Evolutionary conservation across 2,888 invertebrate genomes (phyloP), one percentile per base, ranked within the genome.

Genomic region (Leistus spinibarbis): DNA sequence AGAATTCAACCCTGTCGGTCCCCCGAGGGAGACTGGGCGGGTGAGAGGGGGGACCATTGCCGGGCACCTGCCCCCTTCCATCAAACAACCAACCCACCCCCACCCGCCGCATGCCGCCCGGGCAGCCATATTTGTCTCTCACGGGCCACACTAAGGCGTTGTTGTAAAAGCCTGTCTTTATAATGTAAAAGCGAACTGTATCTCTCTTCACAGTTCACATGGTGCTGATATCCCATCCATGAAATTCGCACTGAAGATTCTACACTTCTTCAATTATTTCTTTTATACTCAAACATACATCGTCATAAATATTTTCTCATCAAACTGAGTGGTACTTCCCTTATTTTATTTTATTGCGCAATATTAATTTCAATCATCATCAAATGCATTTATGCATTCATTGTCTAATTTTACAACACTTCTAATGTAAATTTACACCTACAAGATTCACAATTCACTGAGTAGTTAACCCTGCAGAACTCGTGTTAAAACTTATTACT

Each of bases 1-100:
- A 64, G 71, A 64, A 71, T 71, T 65, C 71, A 71, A 71, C 71
- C 71, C 71, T 65, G 65, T 68, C 23, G 16, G 22, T 23, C 16
- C 27, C 10, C 27, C 40, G 13, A 40, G 40, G 40, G 40, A 0
- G 40, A 40, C 40, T 40, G 40, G 40, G 17, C n/a, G 68, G 57
- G 67, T 66, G 60, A 16, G 60, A 16, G 60, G 20, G 19, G 60
- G 54, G 13, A 17, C 1, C 13, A 60, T 16, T 20, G 22, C 76
- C 75, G 73, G 65, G 54, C 76, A 69, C 60, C 65, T 53, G 54
- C 69, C 62, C 17, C 63, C 40, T 56, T 57, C 66, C 24, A 63
- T 68, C 60, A 60, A 7, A 60, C 56, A 60, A 54, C 24, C 65
- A 54, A 40, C 69, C 54, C 16, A 54, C 22, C 62, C 64, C 69